A percentile compares a stretch with the other conserved stretches of the same genome.
phyloP scores from a whole-genome alignment of 2,113 vertebrate genomes.

The Heterocephalus glaber region DNA sequence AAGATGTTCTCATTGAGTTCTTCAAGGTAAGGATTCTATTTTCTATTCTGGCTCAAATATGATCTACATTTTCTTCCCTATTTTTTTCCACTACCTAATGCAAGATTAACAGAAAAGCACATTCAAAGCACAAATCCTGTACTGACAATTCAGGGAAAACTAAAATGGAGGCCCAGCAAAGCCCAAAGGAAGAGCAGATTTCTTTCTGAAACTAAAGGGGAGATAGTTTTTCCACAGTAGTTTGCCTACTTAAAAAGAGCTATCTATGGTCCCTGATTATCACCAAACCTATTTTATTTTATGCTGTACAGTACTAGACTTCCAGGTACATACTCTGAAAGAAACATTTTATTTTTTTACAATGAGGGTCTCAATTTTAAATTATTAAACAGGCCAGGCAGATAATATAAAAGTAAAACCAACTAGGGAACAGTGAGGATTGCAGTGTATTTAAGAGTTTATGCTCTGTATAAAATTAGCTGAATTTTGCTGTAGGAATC shows the following conservation, averaged over 20 bases:
- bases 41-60: neutral
- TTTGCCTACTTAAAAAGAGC: neutral
- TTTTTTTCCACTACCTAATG: neutral
- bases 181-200: neutral
- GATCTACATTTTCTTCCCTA: neutral
- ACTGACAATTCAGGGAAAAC: neutral
- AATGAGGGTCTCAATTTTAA: neutral
- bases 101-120: neutral
- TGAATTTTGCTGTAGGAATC: neutral
- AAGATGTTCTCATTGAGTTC: constrained; percentile 80
- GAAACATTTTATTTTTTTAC: neutral
- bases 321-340: neutral
- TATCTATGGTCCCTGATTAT: neutral
- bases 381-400: neutral
- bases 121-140: neutral
- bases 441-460: neutral
- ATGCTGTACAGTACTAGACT: neutral
- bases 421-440: neutral
- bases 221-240: neutral
- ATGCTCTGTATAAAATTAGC: neutral
- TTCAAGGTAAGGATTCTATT: constrained; percentile 80
- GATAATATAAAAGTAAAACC: neutral
- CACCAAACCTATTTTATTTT: neutral
- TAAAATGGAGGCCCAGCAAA: neutral
- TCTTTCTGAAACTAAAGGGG: neutral